These are phyloP conservation scores for Ammospiza maritima DNA, from an alignment of 2,797 vertebrate species.

Conservation along the genomic window DNA sequence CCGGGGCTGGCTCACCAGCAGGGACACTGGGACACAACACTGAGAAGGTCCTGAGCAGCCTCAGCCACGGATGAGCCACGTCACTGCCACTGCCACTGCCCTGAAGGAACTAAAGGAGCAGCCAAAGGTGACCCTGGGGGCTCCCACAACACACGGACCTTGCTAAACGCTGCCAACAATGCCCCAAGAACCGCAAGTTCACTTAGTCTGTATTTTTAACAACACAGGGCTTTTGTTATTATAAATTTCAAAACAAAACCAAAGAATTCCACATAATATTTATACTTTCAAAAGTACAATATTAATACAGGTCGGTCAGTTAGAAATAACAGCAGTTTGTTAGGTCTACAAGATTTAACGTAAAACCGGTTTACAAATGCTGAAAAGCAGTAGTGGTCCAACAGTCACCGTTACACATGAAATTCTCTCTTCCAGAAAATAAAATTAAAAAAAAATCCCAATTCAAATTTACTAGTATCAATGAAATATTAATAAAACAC, in stretches of 20 bases:
- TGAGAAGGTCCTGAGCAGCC: neutral
- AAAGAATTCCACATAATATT: slow-evolving; percentile 86
- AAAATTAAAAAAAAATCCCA: slow-evolving; percentile 52
- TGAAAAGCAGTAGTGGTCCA: slow-evolving; percentile 85
- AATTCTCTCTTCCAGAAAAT: slow-evolving; percentile 78
- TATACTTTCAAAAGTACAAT: slow-evolving; percentile 90
- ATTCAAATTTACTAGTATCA: slow-evolving; percentile 85
- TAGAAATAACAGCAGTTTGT: slow-evolving; percentile 88
- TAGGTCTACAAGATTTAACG: slow-evolving; percentile 83
- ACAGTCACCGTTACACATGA: slow-evolving; percentile 81
- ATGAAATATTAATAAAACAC: slow-evolving; percentile 87
- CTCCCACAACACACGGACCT: neutral
- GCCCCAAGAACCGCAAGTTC: slow-evolving; percentile 66
- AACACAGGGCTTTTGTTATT: slow-evolving; percentile 73
- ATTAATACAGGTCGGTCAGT: slow-evolving; percentile 92
- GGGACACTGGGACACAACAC: neutral
- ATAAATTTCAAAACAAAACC: slow-evolving; percentile 80
- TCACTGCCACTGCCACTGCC: neutral
- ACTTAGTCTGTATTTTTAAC: slow-evolving; percentile 70
- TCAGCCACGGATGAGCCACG: accelerated
- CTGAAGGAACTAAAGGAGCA: accelerated
- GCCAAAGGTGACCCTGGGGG: neutral
- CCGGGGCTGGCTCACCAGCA: neutral
- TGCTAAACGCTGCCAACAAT: neutral
- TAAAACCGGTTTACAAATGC: slow-evolving; percentile 84